Conservation (phyloP, 2,797 vertebrate genomes). For the Tachyglossus aculeatus region DNA sequence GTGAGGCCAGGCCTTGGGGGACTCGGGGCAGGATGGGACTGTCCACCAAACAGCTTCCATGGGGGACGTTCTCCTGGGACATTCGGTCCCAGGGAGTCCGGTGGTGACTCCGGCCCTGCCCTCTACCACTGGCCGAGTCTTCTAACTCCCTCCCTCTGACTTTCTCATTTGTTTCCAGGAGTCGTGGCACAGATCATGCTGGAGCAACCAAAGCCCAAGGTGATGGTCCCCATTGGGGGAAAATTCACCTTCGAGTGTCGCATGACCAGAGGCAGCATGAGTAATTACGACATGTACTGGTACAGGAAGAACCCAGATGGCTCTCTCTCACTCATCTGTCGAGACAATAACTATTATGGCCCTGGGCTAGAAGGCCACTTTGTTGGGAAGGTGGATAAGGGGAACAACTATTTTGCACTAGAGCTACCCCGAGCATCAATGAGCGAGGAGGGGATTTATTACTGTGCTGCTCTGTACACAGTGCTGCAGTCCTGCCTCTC, state of each 20-base stretch:
- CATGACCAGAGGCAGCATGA: slow-evolving; percentile 3
- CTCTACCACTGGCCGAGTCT: neutral
- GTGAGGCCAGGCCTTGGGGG: slow-evolving; percentile 4
- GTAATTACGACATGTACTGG: slow-evolving; percentile 39
- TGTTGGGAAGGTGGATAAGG: slow-evolving; percentile 4
- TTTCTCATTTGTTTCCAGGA: slow-evolving; percentile 23
- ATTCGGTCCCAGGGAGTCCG: neutral
- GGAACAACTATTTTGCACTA: slow-evolving; percentile 38
- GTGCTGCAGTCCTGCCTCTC: neutral
- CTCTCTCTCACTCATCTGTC: slow-evolving; percentile 22
- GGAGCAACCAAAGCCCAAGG: slow-evolving; percentile 1
- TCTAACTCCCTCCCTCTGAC: neutral
- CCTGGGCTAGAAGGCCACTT: slow-evolving; percentile 14
- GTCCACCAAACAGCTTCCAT: neutral
- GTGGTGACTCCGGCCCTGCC: too few species aligned
- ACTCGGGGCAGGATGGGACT: neutral
- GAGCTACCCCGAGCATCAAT: slow-evolving; percentile 24
- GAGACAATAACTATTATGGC: slow-evolving; percentile 11
- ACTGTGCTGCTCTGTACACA: slow-evolving; percentile 45
- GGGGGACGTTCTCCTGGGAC: neutral
- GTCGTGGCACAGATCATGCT: slow-evolving; percentile 8
- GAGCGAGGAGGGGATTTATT: slow-evolving; percentile 45
- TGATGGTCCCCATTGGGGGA: slow-evolving; percentile 4
- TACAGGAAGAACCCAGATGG: slow-evolving; percentile 40
- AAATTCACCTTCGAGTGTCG: slow-evolving; percentile 15